phyloP scores from a whole-genome alignment of 2,113 vertebrate genomes.

The Centropristis striata region DNA sequence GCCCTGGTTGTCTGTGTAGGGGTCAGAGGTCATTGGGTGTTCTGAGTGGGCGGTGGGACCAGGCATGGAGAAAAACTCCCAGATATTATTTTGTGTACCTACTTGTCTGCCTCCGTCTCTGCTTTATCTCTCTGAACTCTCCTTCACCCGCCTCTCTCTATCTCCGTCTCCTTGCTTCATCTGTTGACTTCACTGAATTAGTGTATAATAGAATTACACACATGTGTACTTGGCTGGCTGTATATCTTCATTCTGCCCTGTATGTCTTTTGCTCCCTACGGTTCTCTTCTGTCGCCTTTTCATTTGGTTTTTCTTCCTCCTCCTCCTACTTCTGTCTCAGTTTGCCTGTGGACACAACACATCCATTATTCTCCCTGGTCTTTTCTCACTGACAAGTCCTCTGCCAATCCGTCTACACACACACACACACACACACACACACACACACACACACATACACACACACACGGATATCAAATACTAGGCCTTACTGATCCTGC shows the following conservation, averaged over 20 bases:
- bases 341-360: conserved; percentile 39
- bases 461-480: conserved; percentile 8
- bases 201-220: conserved; percentile 66
- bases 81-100: not conserved
- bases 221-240: conserved; percentile 18
- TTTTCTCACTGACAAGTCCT: conserved; percentile 2
- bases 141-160: conserved; percentile 37
- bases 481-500: not conserved
- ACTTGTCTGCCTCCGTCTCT: not conserved
- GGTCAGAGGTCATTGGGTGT: conserved; percentile 21
- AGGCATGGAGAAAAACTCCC: not conserved
- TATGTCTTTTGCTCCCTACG: conserved; percentile 11
- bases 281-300: conserved; percentile 28
- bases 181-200: conserved; percentile 65
- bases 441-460: not conserved
- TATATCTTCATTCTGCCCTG: conserved; percentile 43
- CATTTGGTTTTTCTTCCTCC: conserved; percentile 33
- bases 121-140: conserved; percentile 59
- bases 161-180: conserved; percentile 38
- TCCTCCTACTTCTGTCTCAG: conserved; percentile 53
- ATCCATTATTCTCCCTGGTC: conserved; percentile 39
- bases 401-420: not conserved
- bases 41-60: conserved; percentile 21
- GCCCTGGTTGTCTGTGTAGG: not conserved
- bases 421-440: not conserved